Base-by-base conservation (phyloP, 2,797 vertebrate genomes). In the Mormyrops boulengeri region DNA sequence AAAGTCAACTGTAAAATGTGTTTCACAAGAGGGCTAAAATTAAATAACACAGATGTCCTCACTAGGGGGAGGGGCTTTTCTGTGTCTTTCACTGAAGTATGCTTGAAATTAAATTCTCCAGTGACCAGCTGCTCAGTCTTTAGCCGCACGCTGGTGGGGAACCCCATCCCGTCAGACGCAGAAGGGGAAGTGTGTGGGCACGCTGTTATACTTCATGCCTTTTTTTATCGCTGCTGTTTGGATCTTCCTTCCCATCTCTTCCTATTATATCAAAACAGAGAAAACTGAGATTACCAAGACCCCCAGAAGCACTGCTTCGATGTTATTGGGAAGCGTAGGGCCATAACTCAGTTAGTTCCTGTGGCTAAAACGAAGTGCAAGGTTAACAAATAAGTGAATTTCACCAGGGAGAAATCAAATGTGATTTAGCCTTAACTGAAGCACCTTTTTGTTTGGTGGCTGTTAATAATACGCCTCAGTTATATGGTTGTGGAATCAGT, bases 151-250 rank as follows among this genome's bases (percentile, higher is more conserved):
- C 22, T 85, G 11, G 3, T 30, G 12, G 2, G 47, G 49, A 85
- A 52, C 22, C n/a, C 26, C 2, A 30, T 17, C 9, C 84, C 30
- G n/a, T 52, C 50, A 7, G 4, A 30, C n/a, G 2, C 84, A 85
- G 49, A 26, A 50, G 4, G 50, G 84, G 47, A 7, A 26, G 47
- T 44, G 11, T n/a, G 38, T 12, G 4, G 7, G 12, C 34, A 41
- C 30, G 2, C 14, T 41, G 9, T 52, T 26, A 9, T 49, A 17
- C 49, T 26, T 26, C 44, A 22, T 8, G 22, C 82, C 19, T 41
- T 12, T 49, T 49, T 52, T 49, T 84, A 86, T 90, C 92, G 88
- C 87, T 87, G 89, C 73, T 88, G 62, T 57, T 69, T 90, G 38
- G 84, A 52, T 85, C 17, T 26, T 85, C 44, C 22, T 55, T 49